Conservation (phyloP, 2,797 vertebrate species). For the Myripristis murdjan region DNA sequence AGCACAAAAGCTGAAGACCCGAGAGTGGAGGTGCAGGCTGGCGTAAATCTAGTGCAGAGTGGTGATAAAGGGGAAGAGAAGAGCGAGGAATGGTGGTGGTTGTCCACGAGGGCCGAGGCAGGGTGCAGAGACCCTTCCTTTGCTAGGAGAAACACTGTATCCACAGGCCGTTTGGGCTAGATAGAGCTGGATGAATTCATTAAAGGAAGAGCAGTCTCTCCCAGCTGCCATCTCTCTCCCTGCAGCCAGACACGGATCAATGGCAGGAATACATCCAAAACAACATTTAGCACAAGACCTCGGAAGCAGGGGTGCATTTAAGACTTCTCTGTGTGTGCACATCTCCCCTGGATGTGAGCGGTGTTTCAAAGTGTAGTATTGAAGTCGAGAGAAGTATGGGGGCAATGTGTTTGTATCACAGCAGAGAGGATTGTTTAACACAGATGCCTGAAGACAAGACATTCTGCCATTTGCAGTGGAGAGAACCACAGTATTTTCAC, state of each 20-base stretch:
- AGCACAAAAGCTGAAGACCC: slow-evolving; percentile 72
- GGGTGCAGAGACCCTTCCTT: slow-evolving; percentile 71
- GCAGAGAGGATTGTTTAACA: slow-evolving; percentile 74
- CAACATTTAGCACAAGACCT: slow-evolving; percentile 88
- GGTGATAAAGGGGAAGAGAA: slow-evolving; percentile 31
- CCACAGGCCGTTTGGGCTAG: slow-evolving; percentile 85
- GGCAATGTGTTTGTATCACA: slow-evolving; percentile 73
- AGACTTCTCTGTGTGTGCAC: slow-evolving; percentile 79
- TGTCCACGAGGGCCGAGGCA: slow-evolving; percentile 75
- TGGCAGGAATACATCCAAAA: slow-evolving; percentile 88
- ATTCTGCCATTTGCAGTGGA: slow-evolving; percentile 34
- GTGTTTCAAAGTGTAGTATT: slow-evolving; percentile 72
- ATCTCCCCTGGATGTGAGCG: slow-evolving; percentile 80
- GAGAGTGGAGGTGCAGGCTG: slow-evolving; percentile 60
- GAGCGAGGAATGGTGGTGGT: slow-evolving; percentile 59
- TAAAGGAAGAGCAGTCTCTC: slow-evolving; percentile 83
- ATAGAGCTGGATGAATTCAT: slow-evolving; percentile 87
- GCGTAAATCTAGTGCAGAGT: slow-evolving; percentile 48
- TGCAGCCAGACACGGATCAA: slow-evolving; percentile 89
- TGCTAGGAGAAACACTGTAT: slow-evolving; percentile 75
- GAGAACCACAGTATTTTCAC: slow-evolving; percentile 12
- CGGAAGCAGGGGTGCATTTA: slow-evolving; percentile 85
- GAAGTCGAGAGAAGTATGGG: slow-evolving; percentile 71
- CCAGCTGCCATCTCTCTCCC: slow-evolving; percentile 87
- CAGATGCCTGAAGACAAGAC: slow-evolving; percentile 57